These are phyloP conservation scores for Ypsolopha sequella DNA, from an alignment of 2,888 invertebrate genomes.

Conservation along the genomic window DNA sequence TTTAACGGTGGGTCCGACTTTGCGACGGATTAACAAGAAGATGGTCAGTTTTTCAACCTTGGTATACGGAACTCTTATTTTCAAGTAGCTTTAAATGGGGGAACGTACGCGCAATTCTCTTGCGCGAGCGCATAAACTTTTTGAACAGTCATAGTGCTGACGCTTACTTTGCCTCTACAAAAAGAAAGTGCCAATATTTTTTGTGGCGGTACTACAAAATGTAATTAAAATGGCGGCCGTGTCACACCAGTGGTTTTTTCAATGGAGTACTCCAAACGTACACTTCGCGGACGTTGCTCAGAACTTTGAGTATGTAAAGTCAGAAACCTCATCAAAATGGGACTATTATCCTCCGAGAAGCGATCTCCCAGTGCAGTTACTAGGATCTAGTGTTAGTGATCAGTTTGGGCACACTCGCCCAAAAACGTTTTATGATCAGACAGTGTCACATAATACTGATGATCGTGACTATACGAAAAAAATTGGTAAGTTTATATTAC, in stretches of 20 bases:
- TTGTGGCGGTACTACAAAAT: too few relatives aligned
- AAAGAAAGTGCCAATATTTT: too few relatives aligned
- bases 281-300: slow-evolving; percentile 40
- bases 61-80: neutral
- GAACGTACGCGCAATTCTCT: too few relatives aligned
- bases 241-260: slow-evolving; percentile 63
- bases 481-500: too few relatives aligned
- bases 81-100: neutral
- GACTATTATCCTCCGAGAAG: neutral
- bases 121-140: too few relatives aligned
- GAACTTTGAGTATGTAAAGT: neutral
- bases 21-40: too few relatives aligned
- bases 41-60: slow-evolving; percentile 6
- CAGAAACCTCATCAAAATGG: slow-evolving; percentile 1
- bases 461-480: too few relatives aligned
- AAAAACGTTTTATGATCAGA: neutral
- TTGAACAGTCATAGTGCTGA: too few relatives aligned
- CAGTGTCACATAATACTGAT: too few relatives aligned
- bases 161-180: too few relatives aligned
- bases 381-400: neutral
- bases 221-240: slow-evolving; percentile 38
- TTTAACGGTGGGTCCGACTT: too few relatives aligned
- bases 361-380: neutral
- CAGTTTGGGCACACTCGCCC: neutral
- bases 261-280: slow-evolving; percentile 53